Conservation (phyloP, 2,797 vertebrate genomes). For the Fistularia commersonii region DNA sequence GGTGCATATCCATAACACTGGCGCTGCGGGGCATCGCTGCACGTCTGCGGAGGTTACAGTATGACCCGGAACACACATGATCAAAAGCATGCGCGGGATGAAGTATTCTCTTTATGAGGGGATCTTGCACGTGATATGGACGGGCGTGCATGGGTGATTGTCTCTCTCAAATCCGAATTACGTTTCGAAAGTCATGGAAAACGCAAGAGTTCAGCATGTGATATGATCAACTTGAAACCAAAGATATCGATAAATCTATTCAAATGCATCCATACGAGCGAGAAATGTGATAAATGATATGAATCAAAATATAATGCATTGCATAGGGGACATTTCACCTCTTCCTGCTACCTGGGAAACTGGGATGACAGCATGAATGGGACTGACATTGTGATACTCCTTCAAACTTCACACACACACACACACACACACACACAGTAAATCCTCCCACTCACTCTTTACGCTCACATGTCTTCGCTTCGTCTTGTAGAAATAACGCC, state of each 20-base stretch:
- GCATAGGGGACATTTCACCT: too few relatives aligned
- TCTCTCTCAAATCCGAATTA: slow-evolving; percentile 1
- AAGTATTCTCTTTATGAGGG: background rate
- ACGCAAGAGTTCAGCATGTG: background rate
- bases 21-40: slow-evolving; percentile 48
- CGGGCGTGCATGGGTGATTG: too few relatives aligned
- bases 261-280: too few relatives aligned
- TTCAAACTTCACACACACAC: slow-evolving; percentile 37
- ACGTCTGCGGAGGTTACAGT: slow-evolving; percentile 32
- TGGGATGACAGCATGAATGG: slow-evolving; percentile 61
- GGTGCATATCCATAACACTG: slow-evolving; percentile 38
- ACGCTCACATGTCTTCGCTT: slow-evolving; percentile 24
- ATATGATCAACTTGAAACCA: background rate
- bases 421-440: slow-evolving; percentile 20
- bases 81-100: slow-evolving; percentile 15
- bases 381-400: slow-evolving; percentile 53
- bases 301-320: too few relatives aligned
- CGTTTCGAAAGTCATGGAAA: slow-evolving; percentile 19
- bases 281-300: too few relatives aligned
- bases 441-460: too few relatives aligned
- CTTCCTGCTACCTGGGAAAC: too few relatives aligned
- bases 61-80: slow-evolving; percentile 48
- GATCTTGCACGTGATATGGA: slow-evolving; percentile 5
- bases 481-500: slow-evolving; percentile 37
- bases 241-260: too few relatives aligned